These are phyloP conservation scores for Lamellibrachia satsuma DNA, from an alignment of 2,888 invertebrate genomes.

Conservation along the genomic window DNA sequence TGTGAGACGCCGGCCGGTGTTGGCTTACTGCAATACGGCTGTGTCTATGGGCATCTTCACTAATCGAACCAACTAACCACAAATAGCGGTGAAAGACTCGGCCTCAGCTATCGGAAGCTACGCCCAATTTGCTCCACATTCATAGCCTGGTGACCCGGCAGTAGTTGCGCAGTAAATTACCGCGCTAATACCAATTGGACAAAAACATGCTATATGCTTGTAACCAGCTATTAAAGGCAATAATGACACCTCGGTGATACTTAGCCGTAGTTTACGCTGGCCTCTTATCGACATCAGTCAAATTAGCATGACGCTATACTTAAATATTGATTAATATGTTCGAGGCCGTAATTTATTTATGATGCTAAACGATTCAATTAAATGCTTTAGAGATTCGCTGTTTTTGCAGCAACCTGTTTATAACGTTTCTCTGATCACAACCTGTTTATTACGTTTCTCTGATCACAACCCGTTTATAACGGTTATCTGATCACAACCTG, in stretches of 20 bases:
- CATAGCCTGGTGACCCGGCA: background rate
- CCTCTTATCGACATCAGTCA: background rate
- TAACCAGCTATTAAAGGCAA: conserved; percentile 10
- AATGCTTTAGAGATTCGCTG: background rate
- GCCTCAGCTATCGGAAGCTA: conserved; percentile 1
- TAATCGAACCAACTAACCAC: background rate
- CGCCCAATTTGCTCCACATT: background rate
- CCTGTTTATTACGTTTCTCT: no score
- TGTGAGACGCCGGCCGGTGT: background rate
- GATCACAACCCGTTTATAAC: no score
- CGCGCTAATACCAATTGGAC: conserved; percentile 9
- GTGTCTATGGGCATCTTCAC: conserved; percentile 1
- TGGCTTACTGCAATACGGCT: background rate
- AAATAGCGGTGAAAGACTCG: conserved; percentile 8
- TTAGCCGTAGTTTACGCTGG: conserved; percentile 1
- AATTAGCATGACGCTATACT: conserved; percentile 9
- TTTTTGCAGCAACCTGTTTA: background rate
- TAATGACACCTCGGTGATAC: conserved; percentile 17
- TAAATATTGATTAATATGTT: conserved; percentile 1
- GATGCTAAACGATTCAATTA: background rate
- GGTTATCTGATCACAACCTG: no score
- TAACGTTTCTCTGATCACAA: background rate
- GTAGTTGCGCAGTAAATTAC: background rate
- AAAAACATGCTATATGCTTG: conserved; percentile 5
- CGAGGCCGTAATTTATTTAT: background rate